Conservation (phyloP, 1,140 invertebrate species). For the Chionoecetes opilio region DNA sequence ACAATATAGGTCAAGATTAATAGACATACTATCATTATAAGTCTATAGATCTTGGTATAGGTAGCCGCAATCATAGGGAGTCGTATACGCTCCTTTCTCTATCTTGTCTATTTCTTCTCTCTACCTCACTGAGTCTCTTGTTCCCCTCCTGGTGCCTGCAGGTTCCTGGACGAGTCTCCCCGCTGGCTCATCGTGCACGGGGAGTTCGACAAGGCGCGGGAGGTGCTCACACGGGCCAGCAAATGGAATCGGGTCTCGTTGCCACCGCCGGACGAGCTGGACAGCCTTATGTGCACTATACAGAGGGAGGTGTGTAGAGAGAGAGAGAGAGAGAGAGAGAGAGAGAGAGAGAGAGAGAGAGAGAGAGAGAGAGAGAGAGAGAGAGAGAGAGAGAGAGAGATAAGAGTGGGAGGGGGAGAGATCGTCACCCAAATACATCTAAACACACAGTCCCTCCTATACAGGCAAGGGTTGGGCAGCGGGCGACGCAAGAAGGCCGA, state of each 20-base stretch:
- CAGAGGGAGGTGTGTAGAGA: constrained; percentile 61
- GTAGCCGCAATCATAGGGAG: too few relatives aligned
- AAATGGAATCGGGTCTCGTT: constrained; percentile 39
- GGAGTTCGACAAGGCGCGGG: constrained; percentile 40
- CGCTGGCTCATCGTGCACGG: constrained; percentile 65
- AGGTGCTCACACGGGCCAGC: constrained; percentile 43
- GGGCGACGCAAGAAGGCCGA: constrained; percentile 6
- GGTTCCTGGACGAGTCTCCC: constrained; percentile 70
- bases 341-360: neutral
- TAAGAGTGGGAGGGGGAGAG: too few relatives aligned
- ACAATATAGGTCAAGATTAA: too few relatives aligned
- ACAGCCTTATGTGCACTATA: constrained; percentile 52
- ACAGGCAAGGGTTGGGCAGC: constrained; percentile 36
- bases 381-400: constrained; percentile 2
- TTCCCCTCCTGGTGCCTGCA: neutral
- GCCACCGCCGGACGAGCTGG: constrained; percentile 40
- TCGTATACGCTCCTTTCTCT: too few relatives aligned
- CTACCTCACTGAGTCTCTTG: too few relatives aligned
- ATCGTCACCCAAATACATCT: too few relatives aligned
- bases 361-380: neutral
- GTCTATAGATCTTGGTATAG: too few relatives aligned
- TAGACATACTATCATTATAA: too few relatives aligned
- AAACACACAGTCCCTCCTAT: too few relatives aligned
- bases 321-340: neutral
- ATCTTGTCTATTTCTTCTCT: neutral